phyloP scores from a whole-genome alignment of 2,797 vertebrate genomes.

The Mormyrops boulengeri region DNA sequence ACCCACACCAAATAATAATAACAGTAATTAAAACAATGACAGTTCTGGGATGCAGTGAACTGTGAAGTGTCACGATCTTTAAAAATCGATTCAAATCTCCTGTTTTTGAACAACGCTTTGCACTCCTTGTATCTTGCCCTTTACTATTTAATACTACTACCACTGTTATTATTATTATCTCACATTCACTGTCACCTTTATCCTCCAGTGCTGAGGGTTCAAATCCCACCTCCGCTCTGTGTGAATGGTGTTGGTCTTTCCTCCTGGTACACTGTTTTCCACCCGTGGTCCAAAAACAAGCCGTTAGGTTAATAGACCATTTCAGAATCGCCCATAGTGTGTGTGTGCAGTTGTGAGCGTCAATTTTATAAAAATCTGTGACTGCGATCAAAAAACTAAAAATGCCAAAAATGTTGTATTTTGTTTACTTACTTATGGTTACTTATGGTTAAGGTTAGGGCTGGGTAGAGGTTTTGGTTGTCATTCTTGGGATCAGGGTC shows the following conservation, averaged over 20 bases:
- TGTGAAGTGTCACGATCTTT: not conserved
- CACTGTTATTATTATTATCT: not conserved
- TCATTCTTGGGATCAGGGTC: not conserved
- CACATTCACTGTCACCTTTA: not conserved
- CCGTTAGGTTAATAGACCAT: not conserved
- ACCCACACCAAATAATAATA: not conserved
- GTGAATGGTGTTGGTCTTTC: not conserved
- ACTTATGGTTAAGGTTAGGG: not conserved
- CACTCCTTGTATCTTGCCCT: not conserved
- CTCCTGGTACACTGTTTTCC: not conserved
- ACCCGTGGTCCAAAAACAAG: not conserved
- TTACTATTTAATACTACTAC: not conserved
- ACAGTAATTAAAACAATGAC: not conserved
- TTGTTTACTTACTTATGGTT: not conserved
- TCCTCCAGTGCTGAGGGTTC: not conserved
- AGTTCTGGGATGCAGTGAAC: not conserved
- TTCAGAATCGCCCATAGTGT: not conserved
- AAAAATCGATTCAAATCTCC: not conserved
- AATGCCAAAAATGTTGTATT: not conserved
- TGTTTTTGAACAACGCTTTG: not conserved
- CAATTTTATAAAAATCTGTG: not conserved
- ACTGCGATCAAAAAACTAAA: not conserved
- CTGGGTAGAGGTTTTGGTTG: not conserved
- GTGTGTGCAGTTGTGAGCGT: not conserved
- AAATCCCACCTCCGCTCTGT: not conserved